Conservation (phyloP, 37 sponge, comb jelly and placozoan species). For the Halisarca cf. caerulea region DNA sequence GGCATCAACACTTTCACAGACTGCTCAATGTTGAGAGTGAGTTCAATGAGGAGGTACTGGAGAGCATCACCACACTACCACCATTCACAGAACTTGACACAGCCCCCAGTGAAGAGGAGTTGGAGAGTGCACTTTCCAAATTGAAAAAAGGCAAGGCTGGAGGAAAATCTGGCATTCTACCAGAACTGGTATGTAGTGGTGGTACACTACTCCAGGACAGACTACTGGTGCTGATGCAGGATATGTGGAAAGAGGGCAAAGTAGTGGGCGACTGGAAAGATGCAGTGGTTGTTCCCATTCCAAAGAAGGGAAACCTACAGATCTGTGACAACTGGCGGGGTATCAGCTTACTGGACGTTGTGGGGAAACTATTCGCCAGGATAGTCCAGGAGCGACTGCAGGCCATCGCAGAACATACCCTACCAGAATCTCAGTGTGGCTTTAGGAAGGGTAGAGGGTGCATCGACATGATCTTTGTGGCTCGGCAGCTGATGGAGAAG, state of each 20-base stretch:
- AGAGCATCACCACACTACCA: neutral
- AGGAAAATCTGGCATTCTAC: conserved; percentile 30
- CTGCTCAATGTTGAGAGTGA: conserved; percentile 25
- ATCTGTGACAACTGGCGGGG: conserved; percentile 19
- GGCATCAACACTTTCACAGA: conserved; percentile 44
- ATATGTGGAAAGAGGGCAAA: neutral
- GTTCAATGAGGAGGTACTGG: neutral
- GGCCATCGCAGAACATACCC: conserved; percentile 19
- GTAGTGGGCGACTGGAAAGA: conserved; percentile 16
- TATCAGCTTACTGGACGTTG: conserved; percentile 11
- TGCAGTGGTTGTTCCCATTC: conserved; percentile 17
- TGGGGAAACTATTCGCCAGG: conserved; percentile 45
- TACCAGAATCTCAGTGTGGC: conserved; percentile 61
- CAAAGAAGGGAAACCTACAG: neutral
- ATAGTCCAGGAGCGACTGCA: conserved; percentile 44
- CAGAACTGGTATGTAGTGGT: conserved; percentile 39
- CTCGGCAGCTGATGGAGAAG: conserved; percentile 47
- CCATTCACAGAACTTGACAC: conserved; percentile 9
- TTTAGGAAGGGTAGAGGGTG: conserved; percentile 45
- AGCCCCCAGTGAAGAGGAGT: conserved; percentile 40
- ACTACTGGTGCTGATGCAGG: conserved; percentile 15
- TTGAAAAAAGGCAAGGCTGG: conserved; percentile 48
- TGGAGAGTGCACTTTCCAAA: conserved; percentile 25
- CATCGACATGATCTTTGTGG: conserved; percentile 42
- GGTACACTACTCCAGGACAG: conserved; percentile 30